Conservation (phyloP, 2,888 invertebrate genomes). For the Timema cristinae region DNA sequence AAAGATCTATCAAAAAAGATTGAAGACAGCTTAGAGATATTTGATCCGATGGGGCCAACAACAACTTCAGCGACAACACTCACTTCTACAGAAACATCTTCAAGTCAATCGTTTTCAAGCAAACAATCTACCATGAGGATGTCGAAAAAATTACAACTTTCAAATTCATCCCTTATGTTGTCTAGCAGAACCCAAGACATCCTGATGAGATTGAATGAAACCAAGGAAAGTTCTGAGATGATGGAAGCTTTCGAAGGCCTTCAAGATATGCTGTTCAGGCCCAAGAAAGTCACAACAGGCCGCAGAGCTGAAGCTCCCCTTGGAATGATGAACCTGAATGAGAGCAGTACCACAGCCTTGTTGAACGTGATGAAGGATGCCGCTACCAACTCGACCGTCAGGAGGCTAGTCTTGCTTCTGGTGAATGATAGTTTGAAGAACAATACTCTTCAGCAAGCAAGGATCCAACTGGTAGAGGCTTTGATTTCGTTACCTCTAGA, state of each 20-base stretch:
- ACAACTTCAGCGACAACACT: background rate
- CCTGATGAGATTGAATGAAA: background rate
- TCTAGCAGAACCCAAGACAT: background rate
- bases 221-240: conserved; percentile 16
- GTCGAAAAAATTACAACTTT: background rate
- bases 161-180: background rate
- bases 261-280: conserved; percentile 15
- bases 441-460: conserved; percentile 65
- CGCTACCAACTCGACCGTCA: conserved; percentile 50
- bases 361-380: conserved; percentile 68
- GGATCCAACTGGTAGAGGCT: conserved; percentile 64
- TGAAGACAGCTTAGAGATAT: background rate
- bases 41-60: background rate
- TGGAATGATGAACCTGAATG: conserved; percentile 71
- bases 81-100: background rate
- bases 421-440: conserved; percentile 69
- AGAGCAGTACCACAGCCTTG: conserved; percentile 67
- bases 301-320: conserved; percentile 53
- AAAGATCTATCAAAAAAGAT: background rate
- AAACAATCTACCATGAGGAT: background rate
- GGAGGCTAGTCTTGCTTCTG: conserved; percentile 66
- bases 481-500: conserved; percentile 59
- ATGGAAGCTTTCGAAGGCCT: conserved; percentile 19
- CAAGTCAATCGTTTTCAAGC: background rate
- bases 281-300: background rate